Percentiles rank a stretch among this genome's conserved stretches.
Conservation (phyloP, 2,113 vertebrate species). For the Scytalopus superciliaris region DNA sequence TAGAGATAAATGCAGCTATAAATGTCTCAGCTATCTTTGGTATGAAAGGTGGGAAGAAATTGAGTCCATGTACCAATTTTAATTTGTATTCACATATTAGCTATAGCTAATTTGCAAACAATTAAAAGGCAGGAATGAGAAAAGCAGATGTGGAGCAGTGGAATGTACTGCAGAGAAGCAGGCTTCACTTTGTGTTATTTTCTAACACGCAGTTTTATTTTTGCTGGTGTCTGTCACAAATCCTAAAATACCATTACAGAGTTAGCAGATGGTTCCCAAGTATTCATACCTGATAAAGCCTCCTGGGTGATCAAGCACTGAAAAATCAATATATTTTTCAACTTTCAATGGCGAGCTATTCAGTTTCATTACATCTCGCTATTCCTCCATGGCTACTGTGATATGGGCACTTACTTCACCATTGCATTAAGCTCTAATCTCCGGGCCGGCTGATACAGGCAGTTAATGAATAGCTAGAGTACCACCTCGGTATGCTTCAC, state of each 20-base stretch:
- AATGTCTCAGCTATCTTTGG: not conserved
- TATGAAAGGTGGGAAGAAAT: slow-evolving; percentile 39
- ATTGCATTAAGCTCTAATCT: slow-evolving; percentile 72
- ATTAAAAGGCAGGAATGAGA: slow-evolving; percentile 47
- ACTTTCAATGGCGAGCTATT: slow-evolving; percentile 67
- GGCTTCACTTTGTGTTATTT: slow-evolving; percentile 55
- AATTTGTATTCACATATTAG: slow-evolving; percentile 43
- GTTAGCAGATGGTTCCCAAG: slow-evolving; percentile 41
- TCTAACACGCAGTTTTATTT: slow-evolving; percentile 61
- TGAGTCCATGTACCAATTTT: not conserved
- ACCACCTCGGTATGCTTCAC: slow-evolving; percentile 49
- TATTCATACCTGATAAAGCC: slow-evolving; percentile 69
- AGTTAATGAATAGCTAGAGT: slow-evolving; percentile 65
- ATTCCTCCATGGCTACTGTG: slow-evolving; percentile 68
- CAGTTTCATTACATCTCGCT: slow-evolving; percentile 68
- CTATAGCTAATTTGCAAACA: slow-evolving; percentile 42
- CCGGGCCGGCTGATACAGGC: slow-evolving; percentile 22
- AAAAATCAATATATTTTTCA: slow-evolving; percentile 76
- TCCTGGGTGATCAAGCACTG: slow-evolving; percentile 68
- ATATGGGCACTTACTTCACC: slow-evolving; percentile 69
- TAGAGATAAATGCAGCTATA: not conserved
- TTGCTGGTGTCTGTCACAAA: slow-evolving; percentile 66
- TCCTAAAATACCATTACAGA: slow-evolving; percentile 72
- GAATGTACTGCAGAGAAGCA: slow-evolving; percentile 11
- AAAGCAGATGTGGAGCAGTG: slow-evolving; percentile 43